Conservation (phyloP, 2,797 vertebrate genomes). For the Periparus ater region DNA sequence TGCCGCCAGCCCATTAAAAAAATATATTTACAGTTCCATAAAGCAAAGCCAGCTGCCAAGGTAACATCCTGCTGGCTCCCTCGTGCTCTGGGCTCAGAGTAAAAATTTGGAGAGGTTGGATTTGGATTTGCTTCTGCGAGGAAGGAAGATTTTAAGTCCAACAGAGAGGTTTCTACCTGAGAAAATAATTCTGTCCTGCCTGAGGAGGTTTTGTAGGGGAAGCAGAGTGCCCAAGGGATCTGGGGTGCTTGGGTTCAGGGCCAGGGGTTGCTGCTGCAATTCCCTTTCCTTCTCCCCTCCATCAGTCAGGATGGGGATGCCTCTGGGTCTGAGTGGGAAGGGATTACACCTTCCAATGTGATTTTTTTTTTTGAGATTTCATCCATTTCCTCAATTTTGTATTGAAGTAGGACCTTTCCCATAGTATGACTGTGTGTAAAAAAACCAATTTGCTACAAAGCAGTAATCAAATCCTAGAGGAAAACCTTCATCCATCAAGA, state of each 20-base stretch:
- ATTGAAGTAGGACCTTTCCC: neutral
- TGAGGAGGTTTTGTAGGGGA: neutral
- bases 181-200: neutral
- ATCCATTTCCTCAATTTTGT: neutral
- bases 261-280: neutral
- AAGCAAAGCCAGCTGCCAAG: conserved; percentile 67
- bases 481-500: neutral
- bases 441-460: neutral
- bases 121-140: neutral
- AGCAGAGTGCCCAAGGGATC: accelerated
- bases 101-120: neutral
- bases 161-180: neutral
- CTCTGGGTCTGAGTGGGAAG: neutral
- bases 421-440: neutral
- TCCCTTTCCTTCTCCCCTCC: neutral
- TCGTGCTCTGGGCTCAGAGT: neutral
- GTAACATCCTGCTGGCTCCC: conserved; percentile 24
- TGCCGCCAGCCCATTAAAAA: conserved; percentile 61
- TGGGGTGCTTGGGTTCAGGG: neutral
- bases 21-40: conserved; percentile 64
- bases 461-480: neutral
- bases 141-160: neutral
- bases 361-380: neutral
- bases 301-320: neutral
- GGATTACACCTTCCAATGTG: neutral